Base-by-base conservation (phyloP, 2,797 vertebrate genomes). In the Trachops cirrhosus region DNA sequence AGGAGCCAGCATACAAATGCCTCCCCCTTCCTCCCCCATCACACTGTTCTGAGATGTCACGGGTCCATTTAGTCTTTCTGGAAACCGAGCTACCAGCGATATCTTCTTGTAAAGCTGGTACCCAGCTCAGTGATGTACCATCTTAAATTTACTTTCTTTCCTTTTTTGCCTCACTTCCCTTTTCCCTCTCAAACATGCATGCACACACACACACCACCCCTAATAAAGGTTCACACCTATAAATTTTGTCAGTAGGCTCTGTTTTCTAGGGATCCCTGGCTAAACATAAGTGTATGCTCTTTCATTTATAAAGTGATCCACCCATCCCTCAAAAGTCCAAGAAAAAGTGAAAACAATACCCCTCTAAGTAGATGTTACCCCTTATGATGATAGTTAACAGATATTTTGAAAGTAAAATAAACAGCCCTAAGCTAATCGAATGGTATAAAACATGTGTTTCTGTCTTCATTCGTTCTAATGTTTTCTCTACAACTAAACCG, bases 391-490 rank as follows among this genome's bases (percentile, higher is more conserved):
- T 62, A 68, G 6, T 7, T 86, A 71, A 41, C 24, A 74, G 62
- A n/a, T 77, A 67, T 29, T 82, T 34, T 84, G 48, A 57, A 88
- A 79, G 24, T 15, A 52, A 59, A 41, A 37, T 21, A 26, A 26
- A 32, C 3, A 87, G 39, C 62, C 24, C 52, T 41, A 88, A 79
- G 84, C 93, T 85, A 96, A 95, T 50, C 54, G 67, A 94, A 95
- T 83, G 97, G 92, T 86, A 67, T 71, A 70, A 84, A 94, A 83
- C 41, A 37, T 29, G 24, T 96, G 85, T 96, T 98, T 59, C 26
- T 93, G 93, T 97, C 96, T 97, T 98, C 93, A 93, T 95, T 96
- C 95, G 95, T 98, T 96, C 75, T 98, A 98, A 98, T 98, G 98
- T 97, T 97, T 98, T 95, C 97, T 96, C 97, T 83, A 88, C 22